Base-by-base conservation (phyloP, 1,140 invertebrate species). In the Nephila pilipes region DNA sequence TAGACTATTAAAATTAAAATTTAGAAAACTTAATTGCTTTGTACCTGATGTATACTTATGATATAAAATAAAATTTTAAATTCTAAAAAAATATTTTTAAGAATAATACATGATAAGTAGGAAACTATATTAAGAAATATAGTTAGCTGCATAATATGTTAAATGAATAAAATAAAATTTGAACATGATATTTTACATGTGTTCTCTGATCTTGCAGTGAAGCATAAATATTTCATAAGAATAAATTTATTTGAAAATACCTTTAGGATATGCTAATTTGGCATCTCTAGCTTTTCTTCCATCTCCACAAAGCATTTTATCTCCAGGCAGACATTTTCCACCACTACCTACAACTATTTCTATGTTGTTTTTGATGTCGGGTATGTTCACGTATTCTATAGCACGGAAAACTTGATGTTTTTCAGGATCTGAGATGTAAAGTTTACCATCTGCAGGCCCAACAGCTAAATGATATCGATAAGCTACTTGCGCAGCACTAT, bases 371-470 rank as follows among this genome's bases (percentile, higher is more conserved):
- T 96, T 96, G 0, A 98, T 97, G 95, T 99, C 98, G 91, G 97
- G 96, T 2, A 98, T 97, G 94, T 97, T 97, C 90, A 97, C 97
- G 87, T 98, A 95, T 0, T 97, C 93, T 54, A 95, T 92, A 79
- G 94, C 94, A 55, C 94, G 87, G 29, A 95, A 94, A 65, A 96
- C 95, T 96, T 98, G 98, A 96, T 99, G 98, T 94, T 97, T 97
- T 95, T 99, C 98, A 1, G 98, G 98, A 95, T 99, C 98, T n/a
- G 98, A 99, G 94, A 99, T 97, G 95, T 99, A 99, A 20, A 99
- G 96, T 94, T 98, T 97, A 20, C 98, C 98, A 95, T 99, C 98
- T 12, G 98, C 98, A 63, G 99, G 99, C 22, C 98, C 99, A 60
- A 99, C 97, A 55, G 98, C 98, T 94, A 99, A 96, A 95, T 99